Evolutionary conservation across 1,140 invertebrate genomes (phyloP).

Genomic region (Zaprionus gabonicus): DNA sequence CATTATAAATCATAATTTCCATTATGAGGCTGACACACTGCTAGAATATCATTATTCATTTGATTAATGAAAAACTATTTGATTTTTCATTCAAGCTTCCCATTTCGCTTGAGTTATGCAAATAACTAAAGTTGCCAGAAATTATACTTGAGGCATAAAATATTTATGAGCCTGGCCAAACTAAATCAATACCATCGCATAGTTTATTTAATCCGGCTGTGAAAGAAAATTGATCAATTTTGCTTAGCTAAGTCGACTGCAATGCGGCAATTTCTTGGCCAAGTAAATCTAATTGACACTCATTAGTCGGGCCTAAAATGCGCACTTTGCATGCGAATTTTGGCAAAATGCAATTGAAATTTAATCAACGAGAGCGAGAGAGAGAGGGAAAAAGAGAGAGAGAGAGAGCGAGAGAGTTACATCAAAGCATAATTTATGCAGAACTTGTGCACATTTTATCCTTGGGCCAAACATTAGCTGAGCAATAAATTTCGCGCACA

Average conservation of each 20-base stretch:
- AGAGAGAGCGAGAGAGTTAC: slow-evolving; percentile 16
- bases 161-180: slow-evolving; percentile 12
- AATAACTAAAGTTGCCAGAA: neutral
- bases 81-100: neutral
- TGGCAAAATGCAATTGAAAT: slow-evolving; percentile 42
- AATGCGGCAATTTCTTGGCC: slow-evolving; percentile 36
- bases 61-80: neutral
- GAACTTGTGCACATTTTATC: slow-evolving; percentile 62
- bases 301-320: slow-evolving; percentile 45
- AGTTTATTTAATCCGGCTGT: slow-evolving; percentile 13
- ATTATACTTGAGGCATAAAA: neutral
- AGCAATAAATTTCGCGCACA: slow-evolving; percentile 79
- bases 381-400: neutral
- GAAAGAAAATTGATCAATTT: slow-evolving; percentile 22
- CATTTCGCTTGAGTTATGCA: neutral
- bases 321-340: slow-evolving; percentile 32
- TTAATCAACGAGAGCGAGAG: slow-evolving; percentile 34
- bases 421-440: slow-evolving; percentile 69
- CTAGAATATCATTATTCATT: neutral
- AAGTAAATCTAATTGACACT: slow-evolving; percentile 38
- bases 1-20: neutral
- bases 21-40: neutral
- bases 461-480: slow-evolving; percentile 72
- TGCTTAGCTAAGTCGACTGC: slow-evolving; percentile 23
- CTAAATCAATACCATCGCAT: neutral